Percentiles rank a stretch among this genome's conserved stretches.
These are phyloP conservation scores for Periophthalmus modestus DNA, from an alignment of 2,113 vertebrate species.

Conservation along the genomic window DNA sequence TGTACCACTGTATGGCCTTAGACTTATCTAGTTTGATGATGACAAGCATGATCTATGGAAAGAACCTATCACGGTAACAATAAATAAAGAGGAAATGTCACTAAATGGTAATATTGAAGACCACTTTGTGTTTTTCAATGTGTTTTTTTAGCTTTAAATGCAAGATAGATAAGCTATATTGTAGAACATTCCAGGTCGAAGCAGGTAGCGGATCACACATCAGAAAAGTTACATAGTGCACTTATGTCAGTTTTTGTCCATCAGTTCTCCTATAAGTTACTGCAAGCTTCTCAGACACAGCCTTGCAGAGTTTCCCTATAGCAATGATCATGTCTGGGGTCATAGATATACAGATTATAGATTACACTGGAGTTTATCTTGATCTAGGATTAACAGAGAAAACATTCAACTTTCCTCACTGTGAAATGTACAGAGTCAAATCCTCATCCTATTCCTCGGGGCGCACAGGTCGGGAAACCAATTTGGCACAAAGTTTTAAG, in stretches of 20 bases:
- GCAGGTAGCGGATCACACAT: too few relatives aligned
- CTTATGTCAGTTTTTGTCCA: background rate
- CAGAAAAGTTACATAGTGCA: background rate
- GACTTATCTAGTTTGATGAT: too few relatives aligned
- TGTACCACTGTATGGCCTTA: too few relatives aligned
- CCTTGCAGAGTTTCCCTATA: background rate
- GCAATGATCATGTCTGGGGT: background rate
- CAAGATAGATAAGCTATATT: too few relatives aligned
- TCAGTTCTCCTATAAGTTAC: background rate
- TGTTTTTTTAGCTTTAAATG: too few relatives aligned
- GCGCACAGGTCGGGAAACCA: slow-evolving; percentile 8
- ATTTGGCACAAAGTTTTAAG: slow-evolving; percentile 6
- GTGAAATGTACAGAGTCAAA: slow-evolving; percentile 7
- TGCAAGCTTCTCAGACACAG: background rate
- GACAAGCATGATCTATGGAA: too few relatives aligned
- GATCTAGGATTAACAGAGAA: slow-evolving; percentile 29
- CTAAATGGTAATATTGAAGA: too few relatives aligned
- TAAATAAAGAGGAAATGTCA: too few relatives aligned
- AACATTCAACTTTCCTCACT: slow-evolving; percentile 11
- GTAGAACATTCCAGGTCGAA: too few relatives aligned
- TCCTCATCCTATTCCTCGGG: background rate
- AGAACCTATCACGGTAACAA: too few relatives aligned
- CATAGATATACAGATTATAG: slow-evolving; percentile 14
- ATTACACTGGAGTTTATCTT: slow-evolving; percentile 4
- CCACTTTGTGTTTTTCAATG: too few relatives aligned